Evolutionary conservation across 37 sponge, comb jelly and placozoan species (phyloP), one percentile per base, ranked within the genome.

Genomic region (Geodia barretti): DNA sequence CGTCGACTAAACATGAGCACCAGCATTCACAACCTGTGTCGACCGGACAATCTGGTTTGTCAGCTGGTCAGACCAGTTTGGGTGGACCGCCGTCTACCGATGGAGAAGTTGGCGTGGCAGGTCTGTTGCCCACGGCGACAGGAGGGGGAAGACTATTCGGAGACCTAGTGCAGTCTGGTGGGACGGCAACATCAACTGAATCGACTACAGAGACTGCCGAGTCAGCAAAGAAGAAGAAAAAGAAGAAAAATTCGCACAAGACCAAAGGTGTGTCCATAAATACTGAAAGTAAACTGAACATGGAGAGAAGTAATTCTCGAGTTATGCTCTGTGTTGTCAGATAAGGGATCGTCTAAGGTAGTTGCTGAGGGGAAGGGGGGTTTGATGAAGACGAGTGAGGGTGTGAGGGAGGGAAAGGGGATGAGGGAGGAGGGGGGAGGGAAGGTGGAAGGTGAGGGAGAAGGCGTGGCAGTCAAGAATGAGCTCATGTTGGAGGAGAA

Each of bases 221-320:
- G n/a, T n/a, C n/a, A n/a, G n/a, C 64, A 60, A 76, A 17, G 76
- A 62, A 60, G 11, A 38, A 58, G 54, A 47, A 47, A 47, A 47
- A 47, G 54, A 47, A 47, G 54, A 47, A 47, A 14, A 31, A 78
- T 26, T 26, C 77, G 65, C 20, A 64, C 30, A 64, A 19, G 30
- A 29, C 29, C n/a, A 64, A 11, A 64, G 65, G 11, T 64, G 4
- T 64, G 65, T 64, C 9, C 38, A 21, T 23, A 11, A 8, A 29
- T 25, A 69, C 8, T 17, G 32, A 23, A 69, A 34, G 35, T 3
- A 3, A 17, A 2, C 11, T 73, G 47, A 42, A 25, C 42, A 35
- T 19, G 76, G 36, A 41, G n/a, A 41, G 38, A 42, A 42, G 20
- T 5, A 54, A 38, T 35, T 9, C 25, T 68, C 1, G 11, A 69